phyloP scores from a whole-genome alignment of 37 sponge, comb jelly and placozoan species.

The Ephydatia muelleri region DNA sequence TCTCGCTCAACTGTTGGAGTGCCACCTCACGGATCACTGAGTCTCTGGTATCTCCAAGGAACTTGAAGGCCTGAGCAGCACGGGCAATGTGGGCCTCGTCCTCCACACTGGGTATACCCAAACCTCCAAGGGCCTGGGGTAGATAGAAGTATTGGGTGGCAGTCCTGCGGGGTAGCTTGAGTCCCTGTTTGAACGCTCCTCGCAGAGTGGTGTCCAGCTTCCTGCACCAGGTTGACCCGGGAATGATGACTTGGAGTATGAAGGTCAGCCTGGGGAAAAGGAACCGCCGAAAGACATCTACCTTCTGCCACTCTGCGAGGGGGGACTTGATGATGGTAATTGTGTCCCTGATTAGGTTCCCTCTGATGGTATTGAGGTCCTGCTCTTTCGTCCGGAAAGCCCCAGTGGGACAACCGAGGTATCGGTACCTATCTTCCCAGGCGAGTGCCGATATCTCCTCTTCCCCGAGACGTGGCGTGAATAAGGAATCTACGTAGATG shows the following conservation, averaged over 20 bases:
- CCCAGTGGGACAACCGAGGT: slow-evolving; percentile 30
- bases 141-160: slow-evolving; percentile 29
- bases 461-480: slow-evolving; percentile 2
- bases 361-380: neutral
- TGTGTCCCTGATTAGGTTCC: neutral
- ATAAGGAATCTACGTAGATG: slow-evolving; percentile 6
- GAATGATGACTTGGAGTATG: slow-evolving; percentile 9
- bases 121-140: slow-evolving; percentile 12
- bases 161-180: slow-evolving; percentile 18
- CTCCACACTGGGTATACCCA: slow-evolving; percentile 36
- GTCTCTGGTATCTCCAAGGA: slow-evolving; percentile 1
- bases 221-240: slow-evolving; percentile 16
- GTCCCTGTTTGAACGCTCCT: neutral
- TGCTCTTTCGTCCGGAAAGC: neutral
- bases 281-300: slow-evolving; percentile 48
- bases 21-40: neutral
- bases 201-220: slow-evolving; percentile 17
- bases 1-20: neutral
- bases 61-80: slow-evolving; percentile 1
- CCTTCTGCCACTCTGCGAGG: slow-evolving; percentile 59
- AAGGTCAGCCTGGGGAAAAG: slow-evolving; percentile 18
- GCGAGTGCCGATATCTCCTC: slow-evolving; percentile 11
- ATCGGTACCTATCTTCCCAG: slow-evolving; percentile 32
- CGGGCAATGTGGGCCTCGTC: slow-evolving; percentile 8
- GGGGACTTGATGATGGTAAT: slow-evolving; percentile 2